Evolutionary conservation across 1,140 invertebrate species (phyloP).

Genomic region (Neodiprion fabricii): DNA sequence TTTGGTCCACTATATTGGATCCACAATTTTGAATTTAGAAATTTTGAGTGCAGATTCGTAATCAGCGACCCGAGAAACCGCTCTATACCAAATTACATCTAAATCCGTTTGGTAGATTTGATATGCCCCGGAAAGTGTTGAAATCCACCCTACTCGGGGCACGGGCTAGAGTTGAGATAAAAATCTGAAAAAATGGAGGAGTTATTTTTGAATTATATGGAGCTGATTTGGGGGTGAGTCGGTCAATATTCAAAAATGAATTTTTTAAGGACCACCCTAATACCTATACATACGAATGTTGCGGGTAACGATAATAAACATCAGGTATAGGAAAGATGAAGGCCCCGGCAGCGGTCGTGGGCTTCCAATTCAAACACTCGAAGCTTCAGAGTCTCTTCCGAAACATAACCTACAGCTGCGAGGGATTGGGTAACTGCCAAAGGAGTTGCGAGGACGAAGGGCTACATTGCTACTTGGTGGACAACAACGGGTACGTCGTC

Average conservation of each 20-base stretch:
- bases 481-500: conserved; percentile 89
- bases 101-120: too few species aligned
- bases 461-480: conserved; percentile 85
- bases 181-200: too few species aligned
- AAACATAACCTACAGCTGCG: conserved; percentile 75
- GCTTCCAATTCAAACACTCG: conserved; percentile 85
- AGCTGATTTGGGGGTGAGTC: too few species aligned
- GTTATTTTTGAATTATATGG: too few species aligned
- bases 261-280: too few species aligned
- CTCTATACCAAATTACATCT: too few species aligned
- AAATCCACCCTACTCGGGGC: neutral
- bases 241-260: too few species aligned
- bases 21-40: too few species aligned
- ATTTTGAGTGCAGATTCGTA: too few species aligned
- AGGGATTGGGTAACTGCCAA: conserved; percentile 61
- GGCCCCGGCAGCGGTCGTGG: conserved; percentile 90
- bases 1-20: too few species aligned
- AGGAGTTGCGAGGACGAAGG: conserved; percentile 74
- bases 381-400: conserved; percentile 77
- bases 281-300: too few species aligned
- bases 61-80: too few species aligned
- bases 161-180: conserved; percentile 28
- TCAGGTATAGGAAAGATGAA: conserved; percentile 63
- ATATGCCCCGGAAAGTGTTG: conserved; percentile 36
- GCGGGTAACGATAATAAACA: conserved; percentile 40